Conservation (phyloP, 2,797 vertebrate genomes). For the Takifugu rubripes region DNA sequence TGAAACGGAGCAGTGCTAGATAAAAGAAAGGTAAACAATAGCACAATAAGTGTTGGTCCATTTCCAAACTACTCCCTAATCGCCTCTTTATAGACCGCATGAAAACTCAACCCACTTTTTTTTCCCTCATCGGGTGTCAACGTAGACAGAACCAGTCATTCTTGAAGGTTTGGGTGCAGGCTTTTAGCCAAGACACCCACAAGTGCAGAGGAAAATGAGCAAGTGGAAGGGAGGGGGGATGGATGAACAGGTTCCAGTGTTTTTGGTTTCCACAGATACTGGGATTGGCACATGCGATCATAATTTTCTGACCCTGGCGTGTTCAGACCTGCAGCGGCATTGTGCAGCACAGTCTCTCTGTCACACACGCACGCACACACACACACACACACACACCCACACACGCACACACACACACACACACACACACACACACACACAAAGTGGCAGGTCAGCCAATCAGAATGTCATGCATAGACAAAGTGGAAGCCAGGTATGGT, state of each 20-base stretch:
- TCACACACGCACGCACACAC: neutral
- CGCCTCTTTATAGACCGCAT: constrained; percentile 42
- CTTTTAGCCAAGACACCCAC: constrained; percentile 69
- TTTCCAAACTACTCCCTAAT: constrained; percentile 55
- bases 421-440: constrained; percentile 14
- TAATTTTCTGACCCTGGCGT: constrained; percentile 80
- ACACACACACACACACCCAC: no score
- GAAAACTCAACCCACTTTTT: constrained; percentile 48
- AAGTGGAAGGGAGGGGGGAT: constrained; percentile 35
- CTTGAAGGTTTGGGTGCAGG: constrained; percentile 85
- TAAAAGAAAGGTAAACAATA: constrained; percentile 34
- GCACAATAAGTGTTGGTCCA: constrained; percentile 25
- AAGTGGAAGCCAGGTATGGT: constrained; percentile 44
- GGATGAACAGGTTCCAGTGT: constrained; percentile 94
- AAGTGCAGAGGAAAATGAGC: constrained; percentile 39
- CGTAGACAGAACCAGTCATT: constrained; percentile 84
- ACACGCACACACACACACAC: constrained; percentile 56
- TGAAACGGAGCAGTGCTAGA: constrained; percentile 19
- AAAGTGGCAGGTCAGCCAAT: constrained; percentile 43
- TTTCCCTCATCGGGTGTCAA: constrained; percentile 70
- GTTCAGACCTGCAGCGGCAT: constrained; percentile 89
- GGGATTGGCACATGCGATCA: constrained; percentile 84
- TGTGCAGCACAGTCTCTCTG: constrained; percentile 67
- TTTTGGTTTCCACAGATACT: constrained; percentile 99
- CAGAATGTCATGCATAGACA: constrained; percentile 25